Percentiles rank a stretch among this genome's conserved stretches.
Evolutionary conservation across 2,888 invertebrate genomes (phyloP).

Genomic region (Drymonia ruficornis): DNA sequence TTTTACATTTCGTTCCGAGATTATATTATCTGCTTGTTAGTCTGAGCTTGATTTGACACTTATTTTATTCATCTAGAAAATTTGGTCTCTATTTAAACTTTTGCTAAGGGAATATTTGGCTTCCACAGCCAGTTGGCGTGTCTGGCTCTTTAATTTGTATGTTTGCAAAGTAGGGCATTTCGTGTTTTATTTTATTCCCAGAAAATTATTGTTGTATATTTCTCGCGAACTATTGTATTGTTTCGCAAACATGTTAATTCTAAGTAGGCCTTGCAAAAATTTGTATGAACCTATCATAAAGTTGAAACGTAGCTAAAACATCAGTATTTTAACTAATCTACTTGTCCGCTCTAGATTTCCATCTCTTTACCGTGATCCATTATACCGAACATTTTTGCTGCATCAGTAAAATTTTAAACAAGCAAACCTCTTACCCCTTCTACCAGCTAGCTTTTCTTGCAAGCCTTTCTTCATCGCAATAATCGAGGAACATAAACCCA

Average conservation of each 20-base stretch:
- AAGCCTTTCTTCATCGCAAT: constrained; percentile 5
- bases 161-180: background rate
- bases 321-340: too few relatives aligned
- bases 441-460: background rate
- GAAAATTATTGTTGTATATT: background rate
- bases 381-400: background rate
- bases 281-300: too few relatives aligned
- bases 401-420: background rate
- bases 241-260: too few relatives aligned
- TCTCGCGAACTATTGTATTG: background rate
- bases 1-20: constrained; percentile 45
- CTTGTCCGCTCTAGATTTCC: too few relatives aligned
- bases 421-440: background rate
- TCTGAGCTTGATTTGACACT: constrained; percentile 8
- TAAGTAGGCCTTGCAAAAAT: too few relatives aligned
- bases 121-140: background rate
- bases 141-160: background rate
- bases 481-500: background rate
- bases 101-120: background rate
- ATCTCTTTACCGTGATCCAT: too few relatives aligned
- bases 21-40: constrained; percentile 21
- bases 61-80: constrained; percentile 13
- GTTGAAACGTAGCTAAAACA: too few relatives aligned
- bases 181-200: background rate
- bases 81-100: background rate